phyloP scores from a whole-genome alignment of 2,113 vertebrate species.

The Tautogolabrus adspersus region DNA sequence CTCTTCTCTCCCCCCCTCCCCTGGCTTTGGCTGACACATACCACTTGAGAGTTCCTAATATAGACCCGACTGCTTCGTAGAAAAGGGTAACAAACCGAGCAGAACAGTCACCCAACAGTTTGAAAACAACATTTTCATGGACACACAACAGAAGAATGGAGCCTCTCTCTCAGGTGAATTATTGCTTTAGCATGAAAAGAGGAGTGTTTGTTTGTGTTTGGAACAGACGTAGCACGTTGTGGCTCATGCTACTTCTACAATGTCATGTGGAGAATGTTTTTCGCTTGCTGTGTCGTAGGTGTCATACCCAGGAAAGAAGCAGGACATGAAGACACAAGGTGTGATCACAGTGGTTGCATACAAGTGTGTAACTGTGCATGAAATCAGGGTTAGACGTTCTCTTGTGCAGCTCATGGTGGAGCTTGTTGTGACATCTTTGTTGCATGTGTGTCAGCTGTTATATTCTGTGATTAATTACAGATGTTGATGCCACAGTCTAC shows the following conservation, averaged over 20 bases:
- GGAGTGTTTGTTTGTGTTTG: not conserved
- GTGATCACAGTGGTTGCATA: not conserved
- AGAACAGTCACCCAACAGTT: not conserved
- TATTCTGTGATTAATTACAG: slow-evolving; percentile 43
- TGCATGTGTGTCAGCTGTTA: not conserved
- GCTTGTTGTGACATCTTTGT: not conserved
- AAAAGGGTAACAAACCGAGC: slow-evolving; percentile 47
- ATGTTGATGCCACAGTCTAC: slow-evolving; percentile 86
- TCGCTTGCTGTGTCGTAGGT: slow-evolving; percentile 42
- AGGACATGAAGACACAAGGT: slow-evolving; percentile 43
- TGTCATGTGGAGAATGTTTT: slow-evolving; percentile 18
- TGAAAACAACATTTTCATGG: slow-evolving; percentile 46
- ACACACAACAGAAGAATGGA: slow-evolving; percentile 59
- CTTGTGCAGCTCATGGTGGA: too few relatives aligned
- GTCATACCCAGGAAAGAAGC: slow-evolving; percentile 36
- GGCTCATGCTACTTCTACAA: slow-evolving; percentile 1
- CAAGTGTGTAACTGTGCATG: not conserved
- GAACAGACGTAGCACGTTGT: not conserved
- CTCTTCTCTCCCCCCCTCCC: slow-evolving; percentile 21
- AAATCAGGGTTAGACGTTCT: not conserved
- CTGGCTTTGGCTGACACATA: slow-evolving; percentile 44
- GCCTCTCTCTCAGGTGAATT: slow-evolving; percentile 62
- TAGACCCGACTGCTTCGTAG: slow-evolving; percentile 65
- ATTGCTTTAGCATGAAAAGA: not conserved
- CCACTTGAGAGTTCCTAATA: slow-evolving; percentile 72